These are phyloP conservation scores for Anniella stebbinsi DNA, from an alignment of 2,797 vertebrate genomes.

Conservation along the genomic window DNA sequence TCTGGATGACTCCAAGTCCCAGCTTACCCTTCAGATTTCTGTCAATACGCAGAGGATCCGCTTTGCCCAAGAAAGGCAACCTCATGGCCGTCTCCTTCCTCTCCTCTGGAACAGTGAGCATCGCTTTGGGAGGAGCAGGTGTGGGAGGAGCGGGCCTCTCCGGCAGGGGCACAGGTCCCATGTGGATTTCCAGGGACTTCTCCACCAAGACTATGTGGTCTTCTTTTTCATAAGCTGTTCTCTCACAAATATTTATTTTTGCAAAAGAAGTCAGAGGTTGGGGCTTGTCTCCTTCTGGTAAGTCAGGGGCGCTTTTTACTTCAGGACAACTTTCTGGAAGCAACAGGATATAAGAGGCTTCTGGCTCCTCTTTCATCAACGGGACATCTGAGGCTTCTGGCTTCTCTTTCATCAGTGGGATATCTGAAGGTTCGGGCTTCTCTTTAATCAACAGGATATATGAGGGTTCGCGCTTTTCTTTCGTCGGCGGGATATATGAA, in stretches of 20 bases:
- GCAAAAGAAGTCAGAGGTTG: neutral
- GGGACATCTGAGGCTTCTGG: too few species aligned
- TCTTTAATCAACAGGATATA: too few species aligned
- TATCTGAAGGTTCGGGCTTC: too few species aligned
- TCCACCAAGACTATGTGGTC: neutral
- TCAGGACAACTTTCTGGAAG: neutral
- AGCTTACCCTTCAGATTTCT: neutral
- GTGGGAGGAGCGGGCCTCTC: too few species aligned
- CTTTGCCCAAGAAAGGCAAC: neutral
- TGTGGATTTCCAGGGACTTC: neutral
- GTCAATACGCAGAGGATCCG: neutral
- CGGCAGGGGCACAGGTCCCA: neutral
- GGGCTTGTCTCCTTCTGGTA: neutral
- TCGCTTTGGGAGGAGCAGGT: neutral
- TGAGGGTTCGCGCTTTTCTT: too few species aligned
- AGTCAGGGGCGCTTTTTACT: neutral
- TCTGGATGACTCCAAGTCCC: neutral
- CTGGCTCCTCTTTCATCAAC: too few species aligned
- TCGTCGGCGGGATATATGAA: too few species aligned
- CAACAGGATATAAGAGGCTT: fast-evolving
- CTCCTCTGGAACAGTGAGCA: too few species aligned
- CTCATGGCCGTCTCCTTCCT: neutral
- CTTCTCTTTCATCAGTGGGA: too few species aligned
- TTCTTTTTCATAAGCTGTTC: neutral
- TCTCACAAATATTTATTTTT: neutral